Evolutionary conservation across 2,888 invertebrate species (phyloP).

Genomic region (Steinernema scapterisci): DNA sequence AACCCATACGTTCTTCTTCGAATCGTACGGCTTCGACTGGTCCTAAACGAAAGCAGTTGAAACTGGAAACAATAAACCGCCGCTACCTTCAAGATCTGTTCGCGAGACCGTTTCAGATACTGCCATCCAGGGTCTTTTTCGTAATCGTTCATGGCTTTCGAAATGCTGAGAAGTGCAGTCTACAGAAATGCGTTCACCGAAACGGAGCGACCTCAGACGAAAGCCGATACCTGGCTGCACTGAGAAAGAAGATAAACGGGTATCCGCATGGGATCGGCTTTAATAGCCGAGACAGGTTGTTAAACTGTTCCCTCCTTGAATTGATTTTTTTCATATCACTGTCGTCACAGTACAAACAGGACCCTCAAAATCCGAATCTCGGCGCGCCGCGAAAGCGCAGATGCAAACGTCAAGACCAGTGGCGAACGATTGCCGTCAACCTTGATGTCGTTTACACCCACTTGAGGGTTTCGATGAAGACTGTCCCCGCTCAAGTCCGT

Average conservation of each 20-base stretch:
- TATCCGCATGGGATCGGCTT: slow-evolving; percentile 23
- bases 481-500: not conserved
- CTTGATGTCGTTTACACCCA: slow-evolving; percentile 26
- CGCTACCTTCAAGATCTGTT: slow-evolving; percentile 74
- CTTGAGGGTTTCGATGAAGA: slow-evolving; percentile 16
- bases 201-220: not conserved
- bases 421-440: slow-evolving; percentile 20
- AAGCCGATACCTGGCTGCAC: not conserved
- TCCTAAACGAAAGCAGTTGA: slow-evolving; percentile 45
- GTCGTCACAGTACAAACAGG: slow-evolving; percentile 23
- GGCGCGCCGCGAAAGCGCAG: not conserved
- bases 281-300: slow-evolving; percentile 29
- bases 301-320: slow-evolving; percentile 28
- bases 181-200: not conserved
- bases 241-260: not conserved
- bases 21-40: slow-evolving; percentile 57
- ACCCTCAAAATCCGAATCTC: slow-evolving; percentile 7
- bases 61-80: not conserved
- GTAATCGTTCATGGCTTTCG: slow-evolving; percentile 3
- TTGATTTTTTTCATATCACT: slow-evolving; percentile 24
- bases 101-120: slow-evolving; percentile 32
- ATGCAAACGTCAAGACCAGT: slow-evolving; percentile 15
- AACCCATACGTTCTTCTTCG: slow-evolving; percentile 62
- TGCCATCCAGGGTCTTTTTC: slow-evolving; percentile 39
- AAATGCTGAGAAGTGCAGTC: not conserved